Evolutionary conservation across 2,888 invertebrate species (phyloP), one percentile per base, ranked within the genome.

Genomic region (Parelbella ahira): DNA sequence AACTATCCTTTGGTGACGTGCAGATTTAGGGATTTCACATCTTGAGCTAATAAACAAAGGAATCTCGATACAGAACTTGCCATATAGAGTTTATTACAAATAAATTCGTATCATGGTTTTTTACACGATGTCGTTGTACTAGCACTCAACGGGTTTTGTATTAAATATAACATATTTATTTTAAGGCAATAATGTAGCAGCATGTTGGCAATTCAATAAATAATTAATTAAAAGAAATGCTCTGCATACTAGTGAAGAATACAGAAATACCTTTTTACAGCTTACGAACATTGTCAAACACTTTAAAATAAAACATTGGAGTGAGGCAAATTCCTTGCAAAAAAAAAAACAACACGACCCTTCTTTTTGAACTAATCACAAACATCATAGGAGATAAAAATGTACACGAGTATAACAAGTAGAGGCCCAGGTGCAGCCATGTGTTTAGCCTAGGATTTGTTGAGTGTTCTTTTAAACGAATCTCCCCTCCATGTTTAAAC

Each of bases 401-500:
- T 7, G 32, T 32, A 39, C 3, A 12, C 9, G 19, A 13, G 19
- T 18, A 32, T 32, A 25, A 39, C 18, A 32, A 39, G 33, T 32
- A 33, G 51, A 51, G 49, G 36, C 65, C 54, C 78, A 77, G 77
- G 73, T 80, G 78, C 54, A 58, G 32, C 34, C 54, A 52, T 54
- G 61, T 62, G 63, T 62, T 66, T 56, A 60, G 55, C 55, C 56
- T 66, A 63, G 71, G 71, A 79, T 79, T 70, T 72, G 68, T 67
- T 63, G 59, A 76, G 79, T 67, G 66, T 68, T 72, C 76, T 80
- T 79, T 75, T 69, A 66, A 74, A 65, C 69, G 66, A 61, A 66
- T 60, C 68, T 64, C 75, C 74, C 81, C 81, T 83, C 78, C 65
- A 63, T 82, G 77, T 86, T 84, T 83, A 73, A 79, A 78, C 74